Evolutionary conservation across 2,113 vertebrate genomes (phyloP), one percentile per base, ranked within the genome.

Genomic region (Mohoua ochrocephala): DNA sequence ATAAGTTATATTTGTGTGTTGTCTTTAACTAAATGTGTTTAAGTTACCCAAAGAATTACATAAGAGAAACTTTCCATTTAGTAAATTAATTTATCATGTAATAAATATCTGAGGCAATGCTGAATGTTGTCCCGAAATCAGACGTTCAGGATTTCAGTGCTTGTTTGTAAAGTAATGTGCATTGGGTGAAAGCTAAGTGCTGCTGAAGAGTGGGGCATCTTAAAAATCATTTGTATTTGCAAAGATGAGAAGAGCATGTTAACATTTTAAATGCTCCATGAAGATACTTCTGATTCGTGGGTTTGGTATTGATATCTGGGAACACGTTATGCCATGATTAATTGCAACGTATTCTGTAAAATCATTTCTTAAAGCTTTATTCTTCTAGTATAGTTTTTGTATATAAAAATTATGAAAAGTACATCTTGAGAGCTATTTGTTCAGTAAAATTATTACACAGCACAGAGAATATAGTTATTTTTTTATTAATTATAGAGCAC

Each of bases 301-400:
- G 28, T 87, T 94, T 94, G 73, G 26, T 85, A 28, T 91, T 54
- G 49, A 18, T 96, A 78, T 71, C 63, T 89, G 77, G 69, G 89
- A 95, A 93, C 60, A 49, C 27, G 30, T 65, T 93, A 94, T 93
- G 63, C 79, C 57, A 50, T 91, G 80, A 84, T 83, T 56, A 91
- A 95, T 91, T 91, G 82, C 89, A 80, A 93, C 15, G 2, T 91
- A 57, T 41, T 92, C 80, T 97, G 94, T 97, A 96, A 95, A 96
- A 89, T 56, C 20, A 37, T 91, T 90, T 91, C 76, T 91, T 93
- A 96, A 97, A 96, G 83, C 63, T 97, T 96, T 97, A 97, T 97
- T 97, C 94, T 96, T 97, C 83, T 97, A 93, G 64, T 70, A 78
- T 78, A 61, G 30, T 2, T 95, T 97, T 96, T 97, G 68, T 96